Evolutionary conservation across 1,140 invertebrate genomes (phyloP).

Genomic region (Pomacea maculata): DNA sequence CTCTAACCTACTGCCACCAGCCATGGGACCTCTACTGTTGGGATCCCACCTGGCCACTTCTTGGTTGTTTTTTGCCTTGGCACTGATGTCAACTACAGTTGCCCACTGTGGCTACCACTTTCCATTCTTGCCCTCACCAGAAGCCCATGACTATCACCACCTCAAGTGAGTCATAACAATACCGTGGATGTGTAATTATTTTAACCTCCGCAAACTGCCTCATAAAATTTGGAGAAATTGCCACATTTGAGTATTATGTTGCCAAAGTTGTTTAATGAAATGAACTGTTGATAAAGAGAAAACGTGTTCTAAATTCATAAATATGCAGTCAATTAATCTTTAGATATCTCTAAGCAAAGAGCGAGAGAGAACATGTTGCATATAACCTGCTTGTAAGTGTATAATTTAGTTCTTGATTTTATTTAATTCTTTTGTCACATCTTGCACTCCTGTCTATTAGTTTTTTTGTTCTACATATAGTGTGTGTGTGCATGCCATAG

Average conservation of each 20-base stretch:
- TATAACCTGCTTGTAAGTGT: no score
- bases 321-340: no score
- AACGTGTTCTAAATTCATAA: neutral
- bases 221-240: neutral
- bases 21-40: conserved; percentile 82
- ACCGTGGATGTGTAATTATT: neutral
- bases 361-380: no score
- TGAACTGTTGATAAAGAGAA: neutral
- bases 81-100: conserved; percentile 82
- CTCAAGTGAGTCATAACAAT: conserved; percentile 72
- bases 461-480: neutral
- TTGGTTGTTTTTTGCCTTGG: conserved; percentile 85
- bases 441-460: neutral
- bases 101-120: conserved; percentile 90
- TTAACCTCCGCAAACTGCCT: no score
- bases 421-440: neutral
- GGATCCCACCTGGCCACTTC: conserved; percentile 84
- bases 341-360: no score
- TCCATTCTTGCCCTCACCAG: conserved; percentile 88
- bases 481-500: neutral
- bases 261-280: neutral
- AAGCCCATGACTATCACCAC: conserved; percentile 92
- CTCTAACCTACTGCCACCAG: conserved; percentile 82
- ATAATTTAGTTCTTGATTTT: no score
- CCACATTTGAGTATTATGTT: neutral